phyloP scores from a whole-genome alignment of 92 coral and sea anemone species.

The Paramuricea clavata region DNA sequence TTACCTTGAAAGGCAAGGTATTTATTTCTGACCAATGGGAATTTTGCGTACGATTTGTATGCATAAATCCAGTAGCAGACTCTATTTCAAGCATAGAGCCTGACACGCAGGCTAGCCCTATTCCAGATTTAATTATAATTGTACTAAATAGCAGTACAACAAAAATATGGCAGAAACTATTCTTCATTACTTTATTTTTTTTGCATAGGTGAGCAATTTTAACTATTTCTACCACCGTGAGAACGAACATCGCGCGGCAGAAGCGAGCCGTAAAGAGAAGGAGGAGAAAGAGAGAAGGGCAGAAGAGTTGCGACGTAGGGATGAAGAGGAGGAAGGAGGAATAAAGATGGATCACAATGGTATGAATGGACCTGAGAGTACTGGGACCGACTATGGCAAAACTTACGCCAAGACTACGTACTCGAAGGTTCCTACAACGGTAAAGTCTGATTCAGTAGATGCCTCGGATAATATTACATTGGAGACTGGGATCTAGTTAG shows the following conservation, averaged over 20 bases:
- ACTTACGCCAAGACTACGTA: slow-evolving; percentile 1
- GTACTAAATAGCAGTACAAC: background rate
- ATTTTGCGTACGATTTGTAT: too few relatives aligned
- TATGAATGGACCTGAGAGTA: slow-evolving; percentile 87
- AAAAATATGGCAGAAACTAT: too few relatives aligned
- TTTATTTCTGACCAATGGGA: too few relatives aligned
- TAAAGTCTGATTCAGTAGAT: slow-evolving; percentile 22
- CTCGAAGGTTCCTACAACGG: slow-evolving; percentile 14
- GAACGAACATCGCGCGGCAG: slow-evolving; percentile 98
- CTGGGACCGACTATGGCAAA: slow-evolving; percentile 78
- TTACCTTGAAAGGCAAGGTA: too few relatives aligned
- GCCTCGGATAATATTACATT: slow-evolving; percentile 14
- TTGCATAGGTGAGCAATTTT: slow-evolving; percentile 73
- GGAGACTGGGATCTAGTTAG: slow-evolving; percentile 43
- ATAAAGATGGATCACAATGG: slow-evolving; percentile 89
- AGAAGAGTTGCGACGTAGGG: slow-evolving; percentile 69
- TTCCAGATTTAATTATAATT: too few relatives aligned
- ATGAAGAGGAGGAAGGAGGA: slow-evolving; percentile 69
- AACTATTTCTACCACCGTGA: slow-evolving; percentile 99
- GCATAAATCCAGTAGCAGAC: too few relatives aligned
- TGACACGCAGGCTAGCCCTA: too few relatives aligned
- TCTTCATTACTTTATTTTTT: background rate
- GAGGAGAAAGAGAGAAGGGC: slow-evolving; percentile 86
- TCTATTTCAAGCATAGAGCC: too few relatives aligned
- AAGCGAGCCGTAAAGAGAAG: slow-evolving; percentile 94